These are phyloP conservation scores for Ectropis grisescens DNA, from an alignment of 1,140 invertebrate species.

Conservation along the genomic window DNA sequence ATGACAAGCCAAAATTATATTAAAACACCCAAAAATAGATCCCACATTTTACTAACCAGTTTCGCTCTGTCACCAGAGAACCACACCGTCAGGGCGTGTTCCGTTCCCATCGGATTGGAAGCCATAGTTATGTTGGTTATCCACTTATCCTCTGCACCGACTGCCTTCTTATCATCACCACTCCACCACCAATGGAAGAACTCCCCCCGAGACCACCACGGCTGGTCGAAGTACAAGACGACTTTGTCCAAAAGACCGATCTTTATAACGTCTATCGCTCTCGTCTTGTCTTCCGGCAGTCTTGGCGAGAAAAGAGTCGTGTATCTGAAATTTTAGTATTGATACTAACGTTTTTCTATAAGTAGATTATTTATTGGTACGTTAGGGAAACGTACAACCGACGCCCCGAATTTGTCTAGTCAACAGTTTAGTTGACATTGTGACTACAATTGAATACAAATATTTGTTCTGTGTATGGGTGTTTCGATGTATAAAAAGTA, in stretches of 20 bases:
- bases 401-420: too few species aligned
- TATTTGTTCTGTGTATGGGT: too few species aligned
- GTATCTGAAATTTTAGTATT: constrained; percentile 20
- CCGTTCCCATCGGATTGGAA: constrained; percentile 10
- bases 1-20: too few species aligned
- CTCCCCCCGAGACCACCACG: constrained; percentile 11
- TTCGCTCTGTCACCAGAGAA: constrained; percentile 13
- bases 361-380: too few species aligned
- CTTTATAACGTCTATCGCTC: constrained; percentile 14
- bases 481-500: too few species aligned
- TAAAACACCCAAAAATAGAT: too few species aligned
- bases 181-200: constrained; percentile 16
- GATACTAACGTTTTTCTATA: too few species aligned
- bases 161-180: constrained; percentile 7
- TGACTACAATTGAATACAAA: too few species aligned
- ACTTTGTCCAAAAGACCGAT: constrained; percentile 24
- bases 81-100: constrained; percentile 17
- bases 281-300: constrained; percentile 12
- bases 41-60: constrained; percentile 26
- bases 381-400: too few species aligned
- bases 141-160: constrained; percentile 12
- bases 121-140: constrained; percentile 6
- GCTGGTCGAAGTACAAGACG: constrained; percentile 10
- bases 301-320: constrained; percentile 14
- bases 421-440: too few species aligned